phyloP scores from a whole-genome alignment of 2,797 vertebrate species.

The Otus scops region DNA sequence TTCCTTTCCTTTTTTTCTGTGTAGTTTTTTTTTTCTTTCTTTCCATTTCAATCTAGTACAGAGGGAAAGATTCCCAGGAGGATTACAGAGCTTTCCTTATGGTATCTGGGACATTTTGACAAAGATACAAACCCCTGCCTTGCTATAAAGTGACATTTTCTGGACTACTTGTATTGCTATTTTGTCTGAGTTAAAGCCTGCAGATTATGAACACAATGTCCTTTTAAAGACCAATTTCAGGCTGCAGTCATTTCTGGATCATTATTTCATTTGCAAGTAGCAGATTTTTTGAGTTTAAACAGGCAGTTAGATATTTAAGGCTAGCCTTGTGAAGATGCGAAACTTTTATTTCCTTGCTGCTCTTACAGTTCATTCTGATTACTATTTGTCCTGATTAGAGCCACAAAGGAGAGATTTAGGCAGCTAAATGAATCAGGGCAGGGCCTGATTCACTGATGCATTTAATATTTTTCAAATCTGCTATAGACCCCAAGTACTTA shows the following conservation, averaged over 20 bases:
- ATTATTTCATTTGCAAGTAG: neutral
- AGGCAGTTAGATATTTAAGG: neutral
- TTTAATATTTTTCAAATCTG: neutral
- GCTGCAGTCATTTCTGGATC: neutral
- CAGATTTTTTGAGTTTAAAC: neutral
- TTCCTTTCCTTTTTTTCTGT: neutral
- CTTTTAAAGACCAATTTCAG: neutral
- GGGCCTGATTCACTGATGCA: neutral
- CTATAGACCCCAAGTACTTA: neutral
- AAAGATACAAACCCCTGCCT: neutral
- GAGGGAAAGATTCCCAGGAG: neutral
- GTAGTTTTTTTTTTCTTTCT: neutral
- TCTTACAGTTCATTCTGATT: neutral
- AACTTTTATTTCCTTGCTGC: neutral
- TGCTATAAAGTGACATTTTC: neutral
- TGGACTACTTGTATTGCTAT: neutral
- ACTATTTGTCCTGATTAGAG: neutral
- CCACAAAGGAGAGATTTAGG: neutral
- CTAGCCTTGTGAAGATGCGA: neutral
- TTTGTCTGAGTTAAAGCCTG: neutral
- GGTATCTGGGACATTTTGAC: neutral
- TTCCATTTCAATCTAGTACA: neutral
- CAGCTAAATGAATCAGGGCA: neutral
- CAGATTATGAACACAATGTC: neutral
- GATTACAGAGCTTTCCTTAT: neutral